Base-by-base conservation (phyloP, 2,113 vertebrate genomes). In the Rattus norvegicus region DNA sequence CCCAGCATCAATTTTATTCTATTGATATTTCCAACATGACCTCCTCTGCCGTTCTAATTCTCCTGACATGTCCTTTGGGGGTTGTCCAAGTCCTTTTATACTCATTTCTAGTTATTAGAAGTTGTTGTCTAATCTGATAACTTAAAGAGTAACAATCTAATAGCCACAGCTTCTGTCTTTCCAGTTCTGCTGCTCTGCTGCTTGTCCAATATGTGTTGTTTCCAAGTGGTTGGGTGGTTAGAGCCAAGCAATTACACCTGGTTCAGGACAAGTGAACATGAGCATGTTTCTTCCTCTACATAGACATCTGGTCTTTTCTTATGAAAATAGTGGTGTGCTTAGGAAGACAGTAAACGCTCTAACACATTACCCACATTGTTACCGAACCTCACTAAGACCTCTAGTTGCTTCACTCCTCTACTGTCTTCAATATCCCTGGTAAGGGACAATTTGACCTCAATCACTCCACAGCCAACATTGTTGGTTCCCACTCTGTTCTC, bases 311-410 rank as follows among this genome's bases (percentile, higher is more conserved):
- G 47, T 49, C 80, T 94, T 93, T 76, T 84, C 43, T 88, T 77
- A 76, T 75, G 59, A 72, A 91, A 95, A 76, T 59, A 89, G 93
- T 47, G 69, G 7, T 91, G 24, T 36, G 88, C 0, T 56, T 97
- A 63, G 88, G 54, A 88, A 2, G 47, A n/a, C 85, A 88, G 67
- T 56, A 73, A 10, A 63, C 43, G 13, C 47, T 13, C 30, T 91
- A 77, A 56, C 11, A 61, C 59, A 91, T 88, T 11, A 92, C 36
- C 2, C 7, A 52, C 72, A 81, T 87, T 85, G 70, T 77, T 54
- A 33, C 79, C 76, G 72, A 72, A 83, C 11, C 5, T 88, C 24
- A 56, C 49, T 12, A 39, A 79, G 22, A 88, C 30, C 13, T 76
- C n/a, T 36, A 92, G 10, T 67, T 17, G 3, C 26, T 72, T 92